Percentiles rank a stretch among this genome's conserved stretches.
These are phyloP conservation scores for Conistra vaccinii DNA, from an alignment of 2,888 invertebrate genomes.

Conservation along the genomic window DNA sequence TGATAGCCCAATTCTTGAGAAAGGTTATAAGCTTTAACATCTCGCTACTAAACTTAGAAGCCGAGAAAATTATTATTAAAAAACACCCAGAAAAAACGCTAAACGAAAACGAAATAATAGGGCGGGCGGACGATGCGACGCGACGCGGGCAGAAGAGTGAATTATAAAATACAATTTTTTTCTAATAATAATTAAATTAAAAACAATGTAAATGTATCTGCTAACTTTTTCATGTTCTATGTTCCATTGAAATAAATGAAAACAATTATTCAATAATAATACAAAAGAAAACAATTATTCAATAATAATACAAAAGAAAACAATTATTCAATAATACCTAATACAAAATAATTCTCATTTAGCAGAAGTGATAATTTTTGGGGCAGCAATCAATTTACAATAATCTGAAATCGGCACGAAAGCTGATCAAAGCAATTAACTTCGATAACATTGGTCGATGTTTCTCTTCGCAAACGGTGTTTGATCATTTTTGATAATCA, in stretches of 20 bases:
- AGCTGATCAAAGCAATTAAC: slow-evolving; percentile 58
- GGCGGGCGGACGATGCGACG: not conserved
- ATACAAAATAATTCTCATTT: slow-evolving; percentile 8
- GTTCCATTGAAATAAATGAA: not conserved
- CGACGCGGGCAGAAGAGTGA: not conserved
- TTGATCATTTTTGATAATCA: slow-evolving; percentile 38
- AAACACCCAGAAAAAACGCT: not conserved
- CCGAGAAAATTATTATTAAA: not conserved
- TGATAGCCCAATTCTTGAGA: not conserved
- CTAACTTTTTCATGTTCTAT: not conserved
- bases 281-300: too few species aligned
- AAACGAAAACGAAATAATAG: not conserved
- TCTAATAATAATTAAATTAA: not conserved
- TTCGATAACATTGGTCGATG: slow-evolving; percentile 30
- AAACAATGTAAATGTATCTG: not conserved
- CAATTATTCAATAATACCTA: not conserved
- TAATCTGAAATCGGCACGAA: slow-evolving; percentile 42
- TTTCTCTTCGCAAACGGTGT: slow-evolving; percentile 19
- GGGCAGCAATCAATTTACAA: slow-evolving; percentile 55
- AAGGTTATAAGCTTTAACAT: not conserved
- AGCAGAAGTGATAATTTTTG: slow-evolving; percentile 22
- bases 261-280: not conserved
- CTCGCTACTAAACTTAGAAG: not conserved
- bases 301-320: not conserved
- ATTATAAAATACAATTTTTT: not conserved